Conservation (phyloP, 2,888 invertebrate genomes). For the Pediacus dermestoides region DNA sequence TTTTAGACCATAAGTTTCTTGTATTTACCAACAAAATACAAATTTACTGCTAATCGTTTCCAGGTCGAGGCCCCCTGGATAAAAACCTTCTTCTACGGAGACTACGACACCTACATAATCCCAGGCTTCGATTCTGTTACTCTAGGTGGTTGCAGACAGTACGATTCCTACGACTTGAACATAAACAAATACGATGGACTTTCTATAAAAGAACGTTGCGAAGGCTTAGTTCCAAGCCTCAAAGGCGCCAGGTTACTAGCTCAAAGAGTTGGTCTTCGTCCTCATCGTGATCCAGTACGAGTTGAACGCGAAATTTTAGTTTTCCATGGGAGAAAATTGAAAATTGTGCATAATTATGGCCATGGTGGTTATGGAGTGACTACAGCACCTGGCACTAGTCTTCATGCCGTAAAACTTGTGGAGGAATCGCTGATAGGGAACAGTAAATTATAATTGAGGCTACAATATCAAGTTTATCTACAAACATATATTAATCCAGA, state of each 20-base stretch:
- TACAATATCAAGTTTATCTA: not conserved
- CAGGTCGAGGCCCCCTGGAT: conserved; percentile 83
- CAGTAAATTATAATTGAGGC: conserved; percentile 43
- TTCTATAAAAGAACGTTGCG: conserved; percentile 76
- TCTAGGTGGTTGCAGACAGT: conserved; percentile 82
- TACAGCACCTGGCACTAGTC: conserved; percentile 82
- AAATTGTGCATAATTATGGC: conserved; percentile 90
- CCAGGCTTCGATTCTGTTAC: conserved; percentile 73
- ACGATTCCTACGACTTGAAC: conserved; percentile 67
- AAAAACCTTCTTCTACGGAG: conserved; percentile 82
- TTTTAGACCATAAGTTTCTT: too few relatives aligned
- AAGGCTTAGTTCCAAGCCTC: conserved; percentile 67
- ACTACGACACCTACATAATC: conserved; percentile 81
- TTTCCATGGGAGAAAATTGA: conserved; percentile 49
- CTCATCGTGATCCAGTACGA: conserved; percentile 70
- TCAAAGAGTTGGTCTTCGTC: conserved; percentile 76
- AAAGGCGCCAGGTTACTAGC: conserved; percentile 56
- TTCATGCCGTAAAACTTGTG: conserved; percentile 69
- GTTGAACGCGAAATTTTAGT: conserved; percentile 62
- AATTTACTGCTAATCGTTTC: conserved; percentile 10
- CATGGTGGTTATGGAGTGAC: conserved; percentile 93
- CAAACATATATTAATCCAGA: not conserved
- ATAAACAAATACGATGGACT: conserved; percentile 69
- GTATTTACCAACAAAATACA: too few relatives aligned
- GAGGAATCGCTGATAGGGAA: conserved; percentile 52